These are phyloP conservation scores for Charina bottae DNA, from an alignment of 2,113 vertebrate species.

Conservation along the genomic window DNA sequence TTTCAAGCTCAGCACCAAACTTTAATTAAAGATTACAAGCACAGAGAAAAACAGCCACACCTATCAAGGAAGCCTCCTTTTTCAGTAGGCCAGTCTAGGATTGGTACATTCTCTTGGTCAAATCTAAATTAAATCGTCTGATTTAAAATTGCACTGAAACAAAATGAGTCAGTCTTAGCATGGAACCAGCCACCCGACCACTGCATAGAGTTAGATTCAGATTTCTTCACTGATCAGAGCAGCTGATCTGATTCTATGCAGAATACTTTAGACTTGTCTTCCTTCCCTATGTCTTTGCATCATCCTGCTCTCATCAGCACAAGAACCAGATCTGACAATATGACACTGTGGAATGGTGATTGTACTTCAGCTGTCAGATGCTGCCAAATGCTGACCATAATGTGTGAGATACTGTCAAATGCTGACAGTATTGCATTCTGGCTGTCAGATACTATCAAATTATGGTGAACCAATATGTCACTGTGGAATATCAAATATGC, in stretches of 20 bases:
- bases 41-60: neutral
- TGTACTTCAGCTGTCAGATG: neutral
- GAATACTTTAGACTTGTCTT: neutral
- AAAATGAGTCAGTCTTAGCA: neutral
- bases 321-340: neutral
- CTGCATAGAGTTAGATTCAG: neutral
- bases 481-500: neutral
- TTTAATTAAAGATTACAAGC: neutral
- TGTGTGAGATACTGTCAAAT: neutral
- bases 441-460: constrained; percentile 2
- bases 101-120: too few species aligned
- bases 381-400: neutral
- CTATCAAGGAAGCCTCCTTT: neutral
- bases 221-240: neutral
- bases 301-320: neutral
- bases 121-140: neutral
- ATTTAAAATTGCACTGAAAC: neutral
- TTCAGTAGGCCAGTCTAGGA: neutral
- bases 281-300: neutral
- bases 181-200: neutral
- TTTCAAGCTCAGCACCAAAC: neutral
- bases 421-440: neutral
- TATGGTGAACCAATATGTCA: neutral
- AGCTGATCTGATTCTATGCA: neutral
- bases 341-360: neutral